Percentiles rank a stretch among this genome's conserved stretches.
phyloP scores from a whole-genome alignment of 1,140 invertebrate species.

The Heliconius melpomene region DNA sequence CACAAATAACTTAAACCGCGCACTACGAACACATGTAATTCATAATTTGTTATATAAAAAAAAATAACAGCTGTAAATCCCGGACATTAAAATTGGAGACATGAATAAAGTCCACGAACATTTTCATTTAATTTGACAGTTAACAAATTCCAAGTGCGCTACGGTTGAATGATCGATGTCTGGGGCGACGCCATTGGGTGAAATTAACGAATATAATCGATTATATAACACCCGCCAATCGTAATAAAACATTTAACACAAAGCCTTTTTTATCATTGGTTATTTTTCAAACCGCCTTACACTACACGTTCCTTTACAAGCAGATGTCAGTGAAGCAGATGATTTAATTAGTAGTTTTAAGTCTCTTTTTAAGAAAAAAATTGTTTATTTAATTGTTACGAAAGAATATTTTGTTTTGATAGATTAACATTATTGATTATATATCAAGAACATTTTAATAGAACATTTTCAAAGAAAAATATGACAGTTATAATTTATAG shows the following conservation, averaged over 20 bases:
- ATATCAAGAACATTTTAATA: not conserved
- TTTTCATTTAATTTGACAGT: slow-evolving; percentile 65
- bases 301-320: slow-evolving; percentile 42
- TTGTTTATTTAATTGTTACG: not conserved
- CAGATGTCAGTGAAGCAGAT: not conserved
- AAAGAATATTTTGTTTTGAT: not conserved
- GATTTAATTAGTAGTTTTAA: not conserved
- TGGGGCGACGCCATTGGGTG: slow-evolving; percentile 48
- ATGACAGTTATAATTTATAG: not conserved
- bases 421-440: not conserved
- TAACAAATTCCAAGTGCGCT: slow-evolving; percentile 49
- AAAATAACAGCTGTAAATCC: slow-evolving; percentile 35
- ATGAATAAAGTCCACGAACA: slow-evolving; percentile 54
- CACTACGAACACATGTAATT: slow-evolving; percentile 46
- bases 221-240: slow-evolving; percentile 55
- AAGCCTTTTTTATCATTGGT: slow-evolving; percentile 55
- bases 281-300: slow-evolving; percentile 23
- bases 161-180: slow-evolving; percentile 35
- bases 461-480: not conserved
- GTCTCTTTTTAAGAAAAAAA: not conserved
- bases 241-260: slow-evolving; percentile 67
- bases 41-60: slow-evolving; percentile 31
- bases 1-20: slow-evolving; percentile 46
- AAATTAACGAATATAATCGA: slow-evolving; percentile 42
- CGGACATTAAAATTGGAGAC: slow-evolving; percentile 53